Conservation (phyloP, 1,140 invertebrate species). For the Pomacea maculata region DNA sequence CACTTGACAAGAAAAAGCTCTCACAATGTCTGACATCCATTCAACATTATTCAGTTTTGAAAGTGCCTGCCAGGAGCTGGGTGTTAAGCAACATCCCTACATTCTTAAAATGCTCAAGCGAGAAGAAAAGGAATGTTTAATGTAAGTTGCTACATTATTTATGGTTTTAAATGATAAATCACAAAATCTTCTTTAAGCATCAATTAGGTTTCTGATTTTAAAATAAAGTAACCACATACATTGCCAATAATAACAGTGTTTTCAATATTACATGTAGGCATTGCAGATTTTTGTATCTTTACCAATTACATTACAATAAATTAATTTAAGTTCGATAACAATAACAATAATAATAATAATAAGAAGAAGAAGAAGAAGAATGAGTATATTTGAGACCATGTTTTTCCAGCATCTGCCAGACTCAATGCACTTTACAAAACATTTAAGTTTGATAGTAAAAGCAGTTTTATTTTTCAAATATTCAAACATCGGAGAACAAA, state of each 20-base stretch:
- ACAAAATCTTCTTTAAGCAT: too few relatives aligned
- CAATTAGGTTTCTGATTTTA: neutral
- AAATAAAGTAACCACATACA: neutral
- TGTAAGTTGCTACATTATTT: constrained; percentile 39
- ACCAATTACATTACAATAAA: neutral
- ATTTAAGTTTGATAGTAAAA: too few relatives aligned
- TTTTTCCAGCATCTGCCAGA: too few relatives aligned
- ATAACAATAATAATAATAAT: too few relatives aligned
- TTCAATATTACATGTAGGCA: neutral
- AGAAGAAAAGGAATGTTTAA: constrained; percentile 51
- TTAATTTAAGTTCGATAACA: too few relatives aligned
- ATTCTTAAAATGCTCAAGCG: constrained; percentile 50
- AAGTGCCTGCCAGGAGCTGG: constrained; percentile 46
- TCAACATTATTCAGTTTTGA: constrained; percentile 52
- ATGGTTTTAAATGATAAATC: neutral
- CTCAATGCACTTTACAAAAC: too few relatives aligned
- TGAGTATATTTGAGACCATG: too few relatives aligned
- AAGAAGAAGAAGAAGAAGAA: too few relatives aligned
- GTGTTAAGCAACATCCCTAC: constrained; percentile 41
- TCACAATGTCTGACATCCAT: constrained; percentile 53
- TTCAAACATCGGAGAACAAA: too few relatives aligned
- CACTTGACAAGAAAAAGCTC: neutral
- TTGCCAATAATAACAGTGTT: constrained; percentile 5
- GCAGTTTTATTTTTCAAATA: too few relatives aligned
- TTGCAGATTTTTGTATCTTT: constrained; percentile 8